Evolutionary conservation across 2,888 invertebrate genomes (phyloP), one percentile per base, ranked within the genome.

Genomic region (Choristoneura rosaceana): DNA sequence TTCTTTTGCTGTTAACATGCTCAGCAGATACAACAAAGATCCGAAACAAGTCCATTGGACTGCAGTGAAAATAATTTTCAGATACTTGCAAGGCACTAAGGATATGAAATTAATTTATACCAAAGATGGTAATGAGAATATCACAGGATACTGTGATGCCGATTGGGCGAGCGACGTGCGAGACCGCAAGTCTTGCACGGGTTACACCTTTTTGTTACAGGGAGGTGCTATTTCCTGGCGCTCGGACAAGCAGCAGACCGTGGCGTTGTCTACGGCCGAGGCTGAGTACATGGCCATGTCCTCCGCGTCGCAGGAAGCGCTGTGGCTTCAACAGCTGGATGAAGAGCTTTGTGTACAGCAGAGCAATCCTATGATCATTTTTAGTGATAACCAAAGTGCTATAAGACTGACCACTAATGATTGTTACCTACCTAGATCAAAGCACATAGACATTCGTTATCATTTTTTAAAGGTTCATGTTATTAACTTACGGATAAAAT

Each of bases 171-270:
- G 9, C 7, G 45, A 73, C 41, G 34, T n/a, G 8, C 68, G 66
- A 9, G 77, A 78, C 17, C 52, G 79, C 63, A 76, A 76, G 58
- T 80, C 78, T 0, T 79, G 79, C 41, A 75, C 80, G 1, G 81
- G 82, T 5, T 81, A 79, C 45, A 62, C 69, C 10, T 82, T 81
- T 73, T 7, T 79, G 0, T 77, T 78, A 73, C 80, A 82, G 74
- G 79, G 79, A 81, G 76, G 34, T 34, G 59, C 78, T 9, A 78
- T 82, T 34, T 63, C 70, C n/a, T 84, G 82, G 82, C 70, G 62
- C 7, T 82, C 81, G 2, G 5, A 34, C 10, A 17, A 12, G 75
- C 80, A 82, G 58, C 75, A 47, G 1, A 75, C 76, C 9, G 70
- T 79, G 43, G 78, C 78, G 0, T 71, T 79, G 14, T 79, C 78